Conservation (phyloP, 2,113 vertebrate genomes). For the Apodemus sylvaticus region DNA sequence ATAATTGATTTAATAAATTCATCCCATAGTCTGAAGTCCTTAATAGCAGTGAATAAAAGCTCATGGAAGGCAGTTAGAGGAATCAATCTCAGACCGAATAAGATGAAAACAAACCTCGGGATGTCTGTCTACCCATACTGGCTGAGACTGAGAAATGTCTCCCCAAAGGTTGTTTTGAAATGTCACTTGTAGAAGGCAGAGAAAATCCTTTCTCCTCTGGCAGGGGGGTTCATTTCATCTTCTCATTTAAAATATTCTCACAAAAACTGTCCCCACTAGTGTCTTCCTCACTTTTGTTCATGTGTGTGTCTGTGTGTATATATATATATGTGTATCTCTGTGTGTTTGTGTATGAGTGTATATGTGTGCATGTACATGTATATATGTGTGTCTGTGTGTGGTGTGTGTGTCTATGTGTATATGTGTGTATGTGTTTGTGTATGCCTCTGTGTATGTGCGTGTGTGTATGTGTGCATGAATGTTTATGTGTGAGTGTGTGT, state of each 20-base stretch:
- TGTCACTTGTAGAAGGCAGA: conserved; percentile 58
- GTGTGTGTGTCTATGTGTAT: background rate
- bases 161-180: conserved; percentile 10
- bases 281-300: background rate
- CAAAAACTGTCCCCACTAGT: conserved; percentile 4
- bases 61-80: conserved; percentile 74
- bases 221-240: background rate
- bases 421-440: too few species aligned
- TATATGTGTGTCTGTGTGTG: background rate
- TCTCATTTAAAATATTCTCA: conserved; percentile 22
- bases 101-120: conserved; percentile 70
- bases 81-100: conserved; percentile 77
- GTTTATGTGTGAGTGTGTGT: too few species aligned
- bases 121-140: conserved; percentile 29
- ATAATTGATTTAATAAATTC: conserved; percentile 85
- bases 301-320: background rate
- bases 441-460: too few species aligned
- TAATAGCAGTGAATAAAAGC: conserved; percentile 76
- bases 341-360: rapidly evolving
- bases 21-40: conserved; percentile 81
- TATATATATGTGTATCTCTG: background rate
- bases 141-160: conserved; percentile 39
- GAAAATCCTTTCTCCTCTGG: background rate
- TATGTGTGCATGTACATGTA: background rate
- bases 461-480: background rate